These are phyloP conservation scores for Zygogramma bicolorata DNA, from an alignment of 2,888 invertebrate species.

Conservation along the genomic window DNA sequence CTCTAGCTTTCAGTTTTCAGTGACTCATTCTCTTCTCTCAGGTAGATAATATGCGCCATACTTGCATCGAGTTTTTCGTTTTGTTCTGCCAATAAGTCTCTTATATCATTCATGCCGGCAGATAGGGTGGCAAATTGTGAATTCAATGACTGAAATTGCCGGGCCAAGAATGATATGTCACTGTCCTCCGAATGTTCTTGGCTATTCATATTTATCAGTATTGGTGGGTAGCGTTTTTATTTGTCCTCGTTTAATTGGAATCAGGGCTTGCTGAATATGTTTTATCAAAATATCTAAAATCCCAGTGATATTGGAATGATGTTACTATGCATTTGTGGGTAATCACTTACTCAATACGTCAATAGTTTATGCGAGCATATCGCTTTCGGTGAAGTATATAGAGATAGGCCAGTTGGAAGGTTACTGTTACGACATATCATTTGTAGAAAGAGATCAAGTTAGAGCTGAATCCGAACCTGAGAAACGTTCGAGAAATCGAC, in stretches of 20 bases:
- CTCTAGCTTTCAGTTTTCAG: no score
- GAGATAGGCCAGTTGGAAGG: no score
- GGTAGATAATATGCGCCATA: neutral
- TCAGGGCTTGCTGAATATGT: neutral
- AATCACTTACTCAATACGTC: slow-evolving; percentile 12
- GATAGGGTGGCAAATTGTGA: slow-evolving; percentile 1
- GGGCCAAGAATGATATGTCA: no score
- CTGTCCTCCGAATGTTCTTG: no score
- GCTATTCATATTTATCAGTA: no score
- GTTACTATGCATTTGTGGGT: neutral
- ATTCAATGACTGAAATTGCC: no score
- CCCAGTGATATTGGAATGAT: slow-evolving; percentile 6
- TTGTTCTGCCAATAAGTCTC: neutral
- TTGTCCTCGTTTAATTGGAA: neutral
- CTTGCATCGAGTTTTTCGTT: neutral
- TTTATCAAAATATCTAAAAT: slow-evolving; percentile 13
- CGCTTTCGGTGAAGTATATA: no score
- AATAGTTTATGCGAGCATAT: no score
- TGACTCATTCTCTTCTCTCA: neutral
- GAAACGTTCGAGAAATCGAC: no score
- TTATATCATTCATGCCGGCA: slow-evolving; percentile 8
- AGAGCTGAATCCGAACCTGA: no score
- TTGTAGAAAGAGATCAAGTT: no score
- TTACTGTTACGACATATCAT: no score
- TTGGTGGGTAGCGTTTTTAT: neutral